Evolutionary conservation across 1,140 invertebrate species (phyloP).

Genomic region (Battus philenor): DNA sequence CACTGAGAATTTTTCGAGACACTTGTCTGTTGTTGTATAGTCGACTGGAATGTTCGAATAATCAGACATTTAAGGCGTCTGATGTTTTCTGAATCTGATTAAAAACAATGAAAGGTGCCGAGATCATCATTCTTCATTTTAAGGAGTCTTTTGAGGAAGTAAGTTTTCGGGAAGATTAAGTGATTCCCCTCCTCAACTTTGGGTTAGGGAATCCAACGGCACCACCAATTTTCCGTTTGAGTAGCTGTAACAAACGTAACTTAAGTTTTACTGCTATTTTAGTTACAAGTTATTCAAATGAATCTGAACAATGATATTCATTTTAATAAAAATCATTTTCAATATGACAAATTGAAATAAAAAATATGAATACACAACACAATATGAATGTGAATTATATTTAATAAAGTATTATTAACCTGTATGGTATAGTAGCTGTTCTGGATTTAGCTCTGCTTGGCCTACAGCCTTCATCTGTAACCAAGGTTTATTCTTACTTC

Average conservation of each 20-base stretch:
- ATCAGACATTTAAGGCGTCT: slow-evolving; percentile 18
- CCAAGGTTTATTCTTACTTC: slow-evolving; percentile 62
- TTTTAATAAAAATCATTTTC: too few relatives aligned
- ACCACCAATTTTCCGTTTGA: slow-evolving; percentile 76
- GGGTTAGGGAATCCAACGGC: slow-evolving; percentile 75
- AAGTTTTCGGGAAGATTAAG: slow-evolving; percentile 48
- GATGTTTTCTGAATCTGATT: neutral
- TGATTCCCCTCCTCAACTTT: slow-evolving; percentile 61
- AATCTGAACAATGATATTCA: too few relatives aligned
- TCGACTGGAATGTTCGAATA: slow-evolving; percentile 43
- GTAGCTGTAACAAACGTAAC: slow-evolving; percentile 74
- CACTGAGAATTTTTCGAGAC: slow-evolving; percentile 31
- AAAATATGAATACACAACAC: too few relatives aligned
- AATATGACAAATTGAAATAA: too few relatives aligned
- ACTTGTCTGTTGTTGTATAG: slow-evolving; percentile 22
- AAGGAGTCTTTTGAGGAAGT: slow-evolving; percentile 51
- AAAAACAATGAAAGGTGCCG: neutral
- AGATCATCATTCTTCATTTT: slow-evolving; percentile 21
- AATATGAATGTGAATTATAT: slow-evolving; percentile 10
- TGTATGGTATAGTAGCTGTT: slow-evolving; percentile 70
- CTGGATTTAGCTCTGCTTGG: slow-evolving; percentile 74
- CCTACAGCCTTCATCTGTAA: slow-evolving; percentile 73
- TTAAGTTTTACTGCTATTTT: slow-evolving; percentile 1
- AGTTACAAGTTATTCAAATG: too few relatives aligned
- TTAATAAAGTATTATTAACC: slow-evolving; percentile 47